Conservation (phyloP, 2,113 vertebrate species). For the Ornithorhynchus anatinus region DNA sequence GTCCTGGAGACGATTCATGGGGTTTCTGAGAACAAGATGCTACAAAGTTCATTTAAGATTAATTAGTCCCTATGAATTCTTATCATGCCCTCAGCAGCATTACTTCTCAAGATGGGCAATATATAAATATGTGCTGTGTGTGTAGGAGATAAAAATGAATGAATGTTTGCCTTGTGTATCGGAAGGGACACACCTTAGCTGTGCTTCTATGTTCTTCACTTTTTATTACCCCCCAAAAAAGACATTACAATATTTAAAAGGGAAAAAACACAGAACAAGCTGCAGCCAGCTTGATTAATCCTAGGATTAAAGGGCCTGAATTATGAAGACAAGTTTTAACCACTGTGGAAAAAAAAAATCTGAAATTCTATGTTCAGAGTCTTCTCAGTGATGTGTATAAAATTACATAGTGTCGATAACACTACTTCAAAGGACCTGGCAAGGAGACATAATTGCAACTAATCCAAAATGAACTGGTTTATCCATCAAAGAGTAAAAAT, state of each 20-base stretch:
- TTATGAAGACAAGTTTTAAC: constrained; percentile 33
- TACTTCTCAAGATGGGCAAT: not conserved
- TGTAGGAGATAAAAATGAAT: not conserved
- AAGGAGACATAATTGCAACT: constrained; percentile 20
- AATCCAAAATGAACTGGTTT: constrained; percentile 43
- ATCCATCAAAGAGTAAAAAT: constrained; percentile 9
- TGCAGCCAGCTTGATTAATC: constrained; percentile 19
- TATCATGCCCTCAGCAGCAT: not conserved
- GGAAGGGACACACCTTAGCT: constrained; percentile 11
- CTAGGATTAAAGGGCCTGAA: constrained; percentile 40
- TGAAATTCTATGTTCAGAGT: constrained; percentile 10
- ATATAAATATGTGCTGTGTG: not conserved
- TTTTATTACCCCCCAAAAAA: constrained; percentile 8
- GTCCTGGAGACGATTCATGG: not conserved
- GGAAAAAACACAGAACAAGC: not conserved
- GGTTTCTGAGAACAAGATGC: not conserved
- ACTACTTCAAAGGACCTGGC: constrained; percentile 44
- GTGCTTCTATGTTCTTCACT: not conserved
- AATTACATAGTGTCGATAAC: constrained; percentile 44
- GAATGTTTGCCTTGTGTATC: not conserved
- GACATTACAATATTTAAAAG: constrained; percentile 18
- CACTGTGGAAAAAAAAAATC: constrained; percentile 24
- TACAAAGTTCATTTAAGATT: not conserved
- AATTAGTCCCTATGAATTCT: not conserved
- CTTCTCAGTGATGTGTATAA: constrained; percentile 28